phyloP scores from a whole-genome alignment of 2,888 invertebrate species.

The Eudasyphora cyanicolor region DNA sequence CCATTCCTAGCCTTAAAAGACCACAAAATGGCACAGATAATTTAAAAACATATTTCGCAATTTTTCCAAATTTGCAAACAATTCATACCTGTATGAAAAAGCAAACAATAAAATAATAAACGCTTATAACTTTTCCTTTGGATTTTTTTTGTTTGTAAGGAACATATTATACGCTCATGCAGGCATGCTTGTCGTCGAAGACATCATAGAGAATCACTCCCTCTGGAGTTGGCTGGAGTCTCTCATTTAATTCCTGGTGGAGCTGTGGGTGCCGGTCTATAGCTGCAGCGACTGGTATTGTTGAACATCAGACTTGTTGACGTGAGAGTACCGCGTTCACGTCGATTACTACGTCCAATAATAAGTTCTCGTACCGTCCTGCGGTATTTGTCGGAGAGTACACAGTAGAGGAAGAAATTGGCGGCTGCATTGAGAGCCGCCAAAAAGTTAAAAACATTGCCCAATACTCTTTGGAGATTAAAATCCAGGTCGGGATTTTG shows the following conservation, averaged over 20 bases:
- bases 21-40: slow-evolving; percentile 76
- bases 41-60: slow-evolving; percentile 28
- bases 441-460: slow-evolving; percentile 87
- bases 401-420: slow-evolving; percentile 89
- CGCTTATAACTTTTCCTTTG: neutral
- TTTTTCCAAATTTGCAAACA: neutral
- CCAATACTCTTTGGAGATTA: slow-evolving; percentile 80
- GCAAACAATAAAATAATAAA: no score
- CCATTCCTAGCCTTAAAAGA: slow-evolving; percentile 59
- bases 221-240: neutral
- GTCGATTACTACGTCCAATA: slow-evolving; percentile 75
- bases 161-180: neutral
- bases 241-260: slow-evolving; percentile 57
- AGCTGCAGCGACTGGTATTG: slow-evolving; percentile 71
- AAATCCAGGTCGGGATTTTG: slow-evolving; percentile 68
- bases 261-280: slow-evolving; percentile 62
- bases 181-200: neutral
- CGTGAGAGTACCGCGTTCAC: slow-evolving; percentile 70
- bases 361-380: slow-evolving; percentile 81
- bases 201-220: neutral
- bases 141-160: slow-evolving; percentile 35
- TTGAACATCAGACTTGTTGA: slow-evolving; percentile 74
- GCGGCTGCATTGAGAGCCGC: slow-evolving; percentile 87
- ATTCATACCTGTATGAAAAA: neutral
- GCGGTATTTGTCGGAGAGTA: slow-evolving; percentile 87